Evolutionary conservation across 2,888 invertebrate species (phyloP), one percentile per base, ranked within the genome.

Genomic region (Acanthosepion lycidas): DNA sequence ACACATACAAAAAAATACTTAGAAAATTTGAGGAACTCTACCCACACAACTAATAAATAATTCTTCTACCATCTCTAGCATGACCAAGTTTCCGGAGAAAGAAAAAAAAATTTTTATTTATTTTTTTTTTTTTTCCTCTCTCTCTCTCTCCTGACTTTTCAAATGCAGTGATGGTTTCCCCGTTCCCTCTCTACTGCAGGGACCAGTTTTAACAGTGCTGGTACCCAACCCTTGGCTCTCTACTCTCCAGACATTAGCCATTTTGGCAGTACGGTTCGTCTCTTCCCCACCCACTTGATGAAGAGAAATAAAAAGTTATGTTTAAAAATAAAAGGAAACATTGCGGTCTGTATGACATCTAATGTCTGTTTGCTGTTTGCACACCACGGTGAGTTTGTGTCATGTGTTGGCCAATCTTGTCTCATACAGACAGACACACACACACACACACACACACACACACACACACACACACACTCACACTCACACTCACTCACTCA

Each of bases 121-220:
- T 92, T 51, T 28, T 51, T 53, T 51, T 28, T n/a, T 51, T 5
- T 28, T 12, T 51, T 20, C 12, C 49, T 49, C 48, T 48, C 23
- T 26, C 49, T 49, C 48, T 48, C 23, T 92, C 23, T 92, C 91
- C 33, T 48, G 33, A 26, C 51, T 92, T 48, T 48, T 92, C 23
- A 20, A 92, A 49, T 49, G 23, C 48, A 92, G 28, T 12, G 92
- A 28, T 48, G 49, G 48, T 92, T 42, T 49, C 12, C 51, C 92
- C 51, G 20, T 49, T 51, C 28, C 33, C 92, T 49, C 92, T 23
- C 49, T 93, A 53, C 48, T 53, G 28, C 93, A 51, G 93, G 93
- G n/a, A 93, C 28, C 93, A 51, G 48, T 93, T 93, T 93, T 28
- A 93, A 93, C 78, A 12, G n/a, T 78, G 78, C 78, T 78, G 78